Percentiles rank a stretch among this genome's conserved stretches.
phyloP scores from a whole-genome alignment of 2,888 invertebrate species.

The Nomada ruficornis region DNA sequence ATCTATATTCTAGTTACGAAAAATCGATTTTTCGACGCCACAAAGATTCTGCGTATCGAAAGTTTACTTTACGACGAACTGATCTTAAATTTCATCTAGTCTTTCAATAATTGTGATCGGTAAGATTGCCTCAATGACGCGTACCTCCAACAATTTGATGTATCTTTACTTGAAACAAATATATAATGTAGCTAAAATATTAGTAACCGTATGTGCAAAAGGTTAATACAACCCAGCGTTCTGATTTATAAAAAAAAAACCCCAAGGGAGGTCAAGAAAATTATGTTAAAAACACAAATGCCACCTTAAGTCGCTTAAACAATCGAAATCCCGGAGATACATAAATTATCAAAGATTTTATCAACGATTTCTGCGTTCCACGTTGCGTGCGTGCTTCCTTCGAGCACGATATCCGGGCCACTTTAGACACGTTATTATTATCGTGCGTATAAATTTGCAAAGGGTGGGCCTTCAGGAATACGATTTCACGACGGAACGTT shows the following conservation, averaged over 20 bases:
- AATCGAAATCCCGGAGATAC: slow-evolving; percentile 11
- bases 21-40: not conserved
- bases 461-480: slow-evolving; percentile 48
- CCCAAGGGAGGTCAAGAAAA: no score
- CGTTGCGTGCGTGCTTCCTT: not conserved
- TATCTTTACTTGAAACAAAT: no score
- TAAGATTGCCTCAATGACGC: no score
- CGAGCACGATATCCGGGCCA: not conserved
- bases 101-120: no score
- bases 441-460: slow-evolving; percentile 53
- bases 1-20: not conserved
- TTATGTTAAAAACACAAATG: no score
- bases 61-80: no score
- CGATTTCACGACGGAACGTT: slow-evolving; percentile 46
- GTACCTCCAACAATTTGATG: no score
- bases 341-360: slow-evolving; percentile 32
- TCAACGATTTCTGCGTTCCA: not conserved
- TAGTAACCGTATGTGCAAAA: no score
- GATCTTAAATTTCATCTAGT: no score
- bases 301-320: slow-evolving; percentile 18
- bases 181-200: no score
- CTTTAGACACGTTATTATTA: slow-evolving; percentile 19
- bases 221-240: not conserved
- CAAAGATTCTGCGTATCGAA: no score
- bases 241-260: not conserved